Evolutionary conservation across 2,113 vertebrate species (phyloP), one percentile per base, ranked within the genome.

Genomic region (Myodes glareolus): DNA sequence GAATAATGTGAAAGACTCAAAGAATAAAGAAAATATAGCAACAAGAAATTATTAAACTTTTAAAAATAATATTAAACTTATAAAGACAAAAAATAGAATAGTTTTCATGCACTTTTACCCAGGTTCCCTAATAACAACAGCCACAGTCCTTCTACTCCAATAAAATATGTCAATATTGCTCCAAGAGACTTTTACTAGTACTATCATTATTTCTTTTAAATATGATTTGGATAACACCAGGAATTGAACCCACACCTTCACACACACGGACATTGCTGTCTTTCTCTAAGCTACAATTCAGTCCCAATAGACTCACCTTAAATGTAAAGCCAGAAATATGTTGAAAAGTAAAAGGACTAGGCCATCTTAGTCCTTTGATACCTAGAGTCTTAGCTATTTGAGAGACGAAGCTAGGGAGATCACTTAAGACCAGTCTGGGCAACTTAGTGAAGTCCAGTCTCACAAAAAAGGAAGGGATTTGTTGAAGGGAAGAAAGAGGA

Each of bases 51-150:
- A 88, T 55, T 39, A 84, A 94, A 42, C 87, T 12, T 55, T 25
- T 70, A 17, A 97, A 78, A 93, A 87, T 89, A 72, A 94, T 81
- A 86, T 89, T 78, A 92, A 67, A 86, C 39, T 68, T 50, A 78
- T 21, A 90, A 78, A 72, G 42, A 33, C 33, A 31, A 88, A 31
- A 33, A 82, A 12, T 31, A 33, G 5, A 82, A 17, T 23, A 91
- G 39, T 50, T 95, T 80, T 77, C n/a, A 58, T 7, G 17, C 70
- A 72, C 70, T 72, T 72, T 72, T 72, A n/a, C 36, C 39, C 23
- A 39, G 4, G 36, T 92, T 39, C 21, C 25, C 33, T 36, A 55
- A 42, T 11, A 29, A 94, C 14, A 92, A n/a, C n/a, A 92, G 39
- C 12, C 84, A 61, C 31, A 72, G 76, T 65, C n/a, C 25, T 45